phyloP scores from a whole-genome alignment of 2,888 invertebrate genomes.

The Oeneis ivallda region DNA sequence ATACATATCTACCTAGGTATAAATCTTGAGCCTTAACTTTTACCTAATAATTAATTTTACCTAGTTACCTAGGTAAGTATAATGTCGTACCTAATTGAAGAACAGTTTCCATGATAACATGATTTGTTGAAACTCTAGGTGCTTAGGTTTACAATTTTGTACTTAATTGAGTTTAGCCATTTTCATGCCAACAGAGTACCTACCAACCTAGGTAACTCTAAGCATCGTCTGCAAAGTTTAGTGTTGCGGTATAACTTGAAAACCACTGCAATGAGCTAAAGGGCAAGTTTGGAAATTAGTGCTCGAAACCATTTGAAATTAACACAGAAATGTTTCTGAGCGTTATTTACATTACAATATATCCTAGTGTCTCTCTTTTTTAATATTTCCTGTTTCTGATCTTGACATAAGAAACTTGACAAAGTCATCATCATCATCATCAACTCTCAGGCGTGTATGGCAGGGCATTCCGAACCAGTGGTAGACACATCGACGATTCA shows the following conservation, averaged over 20 bases:
- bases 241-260: constrained; percentile 23
- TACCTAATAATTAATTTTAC: no score
- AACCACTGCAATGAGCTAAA: constrained; percentile 17
- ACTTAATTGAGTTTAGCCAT: not conserved
- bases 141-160: not conserved
- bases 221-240: constrained; percentile 31
- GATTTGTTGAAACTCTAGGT: not conserved
- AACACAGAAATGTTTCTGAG: not conserved
- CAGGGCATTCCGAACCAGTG: no score
- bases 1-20: no score
- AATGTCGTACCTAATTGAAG: constrained; percentile 10
- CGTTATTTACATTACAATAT: not conserved
- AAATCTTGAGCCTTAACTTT: constrained; percentile 14
- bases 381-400: not conserved
- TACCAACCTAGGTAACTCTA: not conserved
- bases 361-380: not conserved
- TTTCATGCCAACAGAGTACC: not conserved
- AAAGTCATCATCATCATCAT: no score
- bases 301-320: constrained; percentile 8
- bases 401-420: no score
- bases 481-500: no score
- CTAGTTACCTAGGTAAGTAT: no score
- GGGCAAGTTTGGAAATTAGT: constrained; percentile 11
- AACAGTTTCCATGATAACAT: not conserved
- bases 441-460: no score